Evolutionary conservation across 2,888 invertebrate genomes (phyloP).

Genomic region (Tubiluchus corallicola): DNA sequence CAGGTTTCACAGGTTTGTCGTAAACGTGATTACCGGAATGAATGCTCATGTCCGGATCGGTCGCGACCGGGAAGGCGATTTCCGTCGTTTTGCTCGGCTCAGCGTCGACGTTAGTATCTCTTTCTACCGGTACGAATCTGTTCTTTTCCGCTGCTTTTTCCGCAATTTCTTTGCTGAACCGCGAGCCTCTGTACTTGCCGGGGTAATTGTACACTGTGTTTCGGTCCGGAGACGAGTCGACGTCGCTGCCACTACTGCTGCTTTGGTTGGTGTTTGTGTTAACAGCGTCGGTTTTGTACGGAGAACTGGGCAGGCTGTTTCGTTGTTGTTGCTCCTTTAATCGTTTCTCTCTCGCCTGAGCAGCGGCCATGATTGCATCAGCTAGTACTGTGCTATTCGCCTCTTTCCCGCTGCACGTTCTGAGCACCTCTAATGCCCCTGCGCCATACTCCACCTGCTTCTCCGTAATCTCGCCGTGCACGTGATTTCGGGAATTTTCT

Average conservation of each 20-base stretch:
- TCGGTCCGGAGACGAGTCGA: background rate
- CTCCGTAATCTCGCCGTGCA: slow-evolving; percentile 15
- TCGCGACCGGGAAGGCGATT: no score
- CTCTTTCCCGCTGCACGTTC: slow-evolving; percentile 15
- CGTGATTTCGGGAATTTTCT: background rate
- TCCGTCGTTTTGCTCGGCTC: no score
- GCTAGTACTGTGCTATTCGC: slow-evolving; percentile 16
- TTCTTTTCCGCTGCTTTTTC: no score
- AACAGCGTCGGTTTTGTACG: no score
- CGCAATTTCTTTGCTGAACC: no score
- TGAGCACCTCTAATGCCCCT: slow-evolving; percentile 17
- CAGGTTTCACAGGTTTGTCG: no score
- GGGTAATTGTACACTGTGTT: background rate
- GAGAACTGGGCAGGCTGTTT: slow-evolving; percentile 22
- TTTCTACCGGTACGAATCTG: no score
- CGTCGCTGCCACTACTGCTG: background rate
- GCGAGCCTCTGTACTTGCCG: no score
- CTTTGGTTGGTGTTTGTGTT: no score
- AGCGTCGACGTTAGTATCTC: no score
- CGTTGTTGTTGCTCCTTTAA: slow-evolving; percentile 16
- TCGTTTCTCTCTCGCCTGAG: slow-evolving; percentile 22
- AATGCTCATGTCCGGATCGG: no score
- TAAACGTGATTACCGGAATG: no score
- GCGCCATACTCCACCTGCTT: slow-evolving; percentile 19
- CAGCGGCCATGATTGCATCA: slow-evolving; percentile 22